A percentile compares a stretch with the other conserved stretches of the same genome.
These are phyloP conservation scores for Nephrocerus scutellatus DNA, from an alignment of 2,888 invertebrate genomes.

Conservation along the genomic window DNA sequence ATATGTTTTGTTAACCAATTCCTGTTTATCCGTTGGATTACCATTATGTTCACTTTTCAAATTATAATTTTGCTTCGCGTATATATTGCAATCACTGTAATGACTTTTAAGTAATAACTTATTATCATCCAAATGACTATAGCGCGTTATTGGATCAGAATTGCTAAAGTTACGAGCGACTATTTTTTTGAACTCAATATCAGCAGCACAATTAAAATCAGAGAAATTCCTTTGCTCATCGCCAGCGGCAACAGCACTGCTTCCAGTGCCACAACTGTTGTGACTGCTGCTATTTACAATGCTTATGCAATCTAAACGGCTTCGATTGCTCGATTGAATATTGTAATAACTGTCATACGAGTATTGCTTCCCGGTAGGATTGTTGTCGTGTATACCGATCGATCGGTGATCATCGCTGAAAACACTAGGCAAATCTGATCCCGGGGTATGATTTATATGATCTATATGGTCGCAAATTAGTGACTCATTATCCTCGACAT, in stretches of 20 bases:
- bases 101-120: conserved; percentile 38
- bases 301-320: conserved; percentile 22
- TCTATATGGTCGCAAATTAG: conserved; percentile 14
- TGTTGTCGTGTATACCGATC: conserved; percentile 27
- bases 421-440: conserved; percentile 23
- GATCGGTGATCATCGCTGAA: conserved; percentile 34
- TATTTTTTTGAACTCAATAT: conserved; percentile 25
- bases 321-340: conserved; percentile 21
- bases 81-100: conserved; percentile 44
- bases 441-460: conserved; percentile 20
- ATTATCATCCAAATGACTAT: conserved; percentile 28
- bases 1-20: conserved; percentile 44
- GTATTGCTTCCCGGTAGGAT: conserved; percentile 37
- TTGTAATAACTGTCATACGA: conserved; percentile 33
- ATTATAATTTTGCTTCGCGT: conserved; percentile 35
- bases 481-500: conserved; percentile 15
- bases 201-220: conserved; percentile 4
- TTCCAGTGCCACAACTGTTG: conserved; percentile 23
- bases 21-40: conserved; percentile 38
- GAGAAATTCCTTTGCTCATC: conserved; percentile 23
- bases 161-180: conserved; percentile 35
- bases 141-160: conserved; percentile 33
- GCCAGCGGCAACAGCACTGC: conserved; percentile 23
- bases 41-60: conserved; percentile 29
- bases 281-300: conserved; percentile 30